Evolutionary conservation across 2,888 invertebrate genomes (phyloP), one percentile per base, ranked within the genome.

Genomic region (Willowsia nigromaculata): DNA sequence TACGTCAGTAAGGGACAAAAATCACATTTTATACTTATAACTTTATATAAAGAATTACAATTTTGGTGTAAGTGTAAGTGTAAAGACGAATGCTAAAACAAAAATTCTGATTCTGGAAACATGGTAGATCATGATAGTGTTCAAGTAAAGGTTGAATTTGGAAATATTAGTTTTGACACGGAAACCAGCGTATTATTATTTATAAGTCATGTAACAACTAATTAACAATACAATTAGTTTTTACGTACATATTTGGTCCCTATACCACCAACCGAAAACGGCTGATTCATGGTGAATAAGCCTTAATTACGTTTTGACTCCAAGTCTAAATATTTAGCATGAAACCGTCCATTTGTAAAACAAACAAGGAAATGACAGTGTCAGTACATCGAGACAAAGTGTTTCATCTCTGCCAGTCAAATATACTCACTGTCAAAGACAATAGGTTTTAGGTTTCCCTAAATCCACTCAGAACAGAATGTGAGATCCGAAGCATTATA

Each of bases 201-300:
- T 43, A 43, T 50, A 11, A 11, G 6, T 50, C 18, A 53, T 1
- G 22, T 5, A 6, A 6, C 6, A 18, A n/a, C n/a, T 4, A 18
- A 53, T 18, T 6, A 18, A 18, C n/a, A 53, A 18, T 53, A 6
- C 5, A 18, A 18, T 18, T 53, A 53, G 3, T 18, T 27, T 65
- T 65, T n/a, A 15, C 33, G n/a, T 33, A 33, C 56, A n/a, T n/a
- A n/a, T n/a, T n/a, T n/a, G n/a, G n/a, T 25, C 25, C 53, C n/a
- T 25, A 25, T 47, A 25, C 33, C 11, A 30, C 2, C 22, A 71
- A 68, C 37, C n/a, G 30, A 33, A 85, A 74, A 56, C 22, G 71
- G 74, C 74, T 85, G 84, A 85, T 3, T 85, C 74, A 85, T 56
- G 74, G 22, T 85, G 74, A 68, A 68, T 53, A 50, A 53, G 50